Evolutionary conservation across 2,888 invertebrate species (phyloP), one percentile per base, ranked within the genome.

Genomic region (Volucella inanis): DNA sequence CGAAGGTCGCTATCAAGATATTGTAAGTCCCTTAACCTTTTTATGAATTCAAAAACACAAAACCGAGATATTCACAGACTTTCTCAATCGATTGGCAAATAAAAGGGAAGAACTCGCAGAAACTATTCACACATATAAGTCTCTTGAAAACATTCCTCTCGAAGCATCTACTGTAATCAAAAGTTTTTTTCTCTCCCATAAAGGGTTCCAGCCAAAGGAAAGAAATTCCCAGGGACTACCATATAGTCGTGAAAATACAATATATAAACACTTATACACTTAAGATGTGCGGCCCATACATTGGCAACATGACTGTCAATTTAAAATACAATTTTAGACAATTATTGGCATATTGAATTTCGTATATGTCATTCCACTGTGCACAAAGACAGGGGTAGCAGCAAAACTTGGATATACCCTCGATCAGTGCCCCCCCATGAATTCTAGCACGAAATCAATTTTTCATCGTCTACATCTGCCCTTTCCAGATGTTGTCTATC

Each of bases 341-440:
- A 81, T 85, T 85, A 81, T 85, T 85, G 85, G 85, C 85, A 81
- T 81, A 85, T 81, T 85, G 85, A 81, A 85, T 85, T 81, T 85
- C 76, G 62, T 57, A 77, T 55, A 77, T 85, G 81, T 85, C 85
- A 77, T 68, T 81, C 72, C n/a, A 10, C 70, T 49, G 49, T 71
- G 55, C 57, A 80, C 70, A 82, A 64, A 64, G 50, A 70, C 41
- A 70, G 50, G 43, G 31, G 31, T 31, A 31, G 45, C 49, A 62
- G 74, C 50, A 52, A 55, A 14, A 54, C 43, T 10, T 22, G 18
- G 54, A 43, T 45, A 39, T 15, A 18, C 41, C 65, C 47, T 57
- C 50, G 47, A 55, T 62, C 50, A 64, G 43, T 15, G 15, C 45
- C 45, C 45, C 45, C 59, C 72, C 14, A 49, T 62, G 67, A 77